Evolutionary conservation across 2,888 invertebrate species (phyloP), one percentile per base, ranked within the genome.

Genomic region (Acronicta leporina): DNA sequence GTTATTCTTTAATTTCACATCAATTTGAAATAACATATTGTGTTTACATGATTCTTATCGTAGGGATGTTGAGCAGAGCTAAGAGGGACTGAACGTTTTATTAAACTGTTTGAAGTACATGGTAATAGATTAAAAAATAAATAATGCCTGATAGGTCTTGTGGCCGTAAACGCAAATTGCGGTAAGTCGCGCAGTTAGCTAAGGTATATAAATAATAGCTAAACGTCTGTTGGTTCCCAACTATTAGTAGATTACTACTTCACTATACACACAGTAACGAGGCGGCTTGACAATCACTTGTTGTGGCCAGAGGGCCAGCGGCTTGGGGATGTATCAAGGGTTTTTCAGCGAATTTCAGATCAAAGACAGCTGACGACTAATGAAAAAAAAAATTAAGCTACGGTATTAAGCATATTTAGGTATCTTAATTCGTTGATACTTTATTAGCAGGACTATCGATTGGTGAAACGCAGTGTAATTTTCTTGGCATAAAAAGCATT

Each of bases 201-300:
- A 20, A 20, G 20, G 4, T 15, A 47, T 16, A 20, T 27, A 68
- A 55, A 53, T 64, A 55, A 38, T 38, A 33, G 13, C 1, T 13
- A 4, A 7, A 7, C 13, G 5, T 11, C 33, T 35, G 33, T 11
- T 35, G 33, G 33, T 35, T 27, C 47, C 30, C 42, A 43, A 56
- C 68, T 74, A 70, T 76, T 79, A 77, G 68, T 81, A 66, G 76
- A 78, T 68, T 67, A 75, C 69, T 67, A 71, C 73, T 79, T 71
- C 64, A 63, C 66, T 68, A 63, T 58, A 66, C 59, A 70, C 51
- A 58, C 68, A 60, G 74, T 83, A 81, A 80, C 80, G 77, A 86
- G 75, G 73, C 75, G 67, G 68, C 81, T 79, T 73, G 66, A 75
- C 74, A 71, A 77, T 75, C 73, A 77, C 80, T 75, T 73, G 51